A percentile compares a stretch with the other conserved stretches of the same genome.
Conservation (phyloP, 2,797 vertebrate genomes). For the Notolepis coatsorum region DNA sequence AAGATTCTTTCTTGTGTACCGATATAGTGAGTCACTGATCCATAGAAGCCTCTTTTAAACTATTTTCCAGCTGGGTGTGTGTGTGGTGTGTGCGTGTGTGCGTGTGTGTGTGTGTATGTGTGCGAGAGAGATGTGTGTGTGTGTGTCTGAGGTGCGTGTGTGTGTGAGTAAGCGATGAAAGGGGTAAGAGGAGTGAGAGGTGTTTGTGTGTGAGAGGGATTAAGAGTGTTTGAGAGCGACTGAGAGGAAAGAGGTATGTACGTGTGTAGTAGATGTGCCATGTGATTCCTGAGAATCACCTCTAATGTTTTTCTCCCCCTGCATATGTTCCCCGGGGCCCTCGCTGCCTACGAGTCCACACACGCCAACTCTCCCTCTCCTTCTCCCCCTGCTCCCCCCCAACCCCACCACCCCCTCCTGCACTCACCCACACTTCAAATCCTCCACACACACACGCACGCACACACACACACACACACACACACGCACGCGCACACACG, state of each 20-base stretch:
- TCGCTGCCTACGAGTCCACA: slow-evolving; percentile 69
- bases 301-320: slow-evolving; percentile 81
- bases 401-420: slow-evolving; percentile 6
- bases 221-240: slow-evolving; percentile 62
- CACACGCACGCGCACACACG: slow-evolving; percentile 27
- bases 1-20: slow-evolving; percentile 63
- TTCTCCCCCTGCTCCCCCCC: slow-evolving; percentile 22
- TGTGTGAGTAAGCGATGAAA: neutral
- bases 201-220: slow-evolving; percentile 57
- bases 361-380: slow-evolving; percentile 49
- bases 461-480: neutral
- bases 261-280: slow-evolving; percentile 71
- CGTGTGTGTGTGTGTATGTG: slow-evolving; percentile 16
- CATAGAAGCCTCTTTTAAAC: slow-evolving; percentile 52
- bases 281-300: slow-evolving; percentile 73
- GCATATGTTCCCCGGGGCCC: slow-evolving; percentile 67
- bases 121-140: neutral
- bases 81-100: slow-evolving; percentile 13
- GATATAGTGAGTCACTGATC: slow-evolving; percentile 60
- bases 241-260: slow-evolving; percentile 72
- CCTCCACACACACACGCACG: neutral
- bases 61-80: slow-evolving; percentile 22
- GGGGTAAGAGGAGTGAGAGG: neutral
- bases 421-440: neutral
- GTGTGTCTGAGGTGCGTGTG: neutral